Conservation (phyloP, 2,113 vertebrate genomes). For the Callospermophilus lateralis region DNA sequence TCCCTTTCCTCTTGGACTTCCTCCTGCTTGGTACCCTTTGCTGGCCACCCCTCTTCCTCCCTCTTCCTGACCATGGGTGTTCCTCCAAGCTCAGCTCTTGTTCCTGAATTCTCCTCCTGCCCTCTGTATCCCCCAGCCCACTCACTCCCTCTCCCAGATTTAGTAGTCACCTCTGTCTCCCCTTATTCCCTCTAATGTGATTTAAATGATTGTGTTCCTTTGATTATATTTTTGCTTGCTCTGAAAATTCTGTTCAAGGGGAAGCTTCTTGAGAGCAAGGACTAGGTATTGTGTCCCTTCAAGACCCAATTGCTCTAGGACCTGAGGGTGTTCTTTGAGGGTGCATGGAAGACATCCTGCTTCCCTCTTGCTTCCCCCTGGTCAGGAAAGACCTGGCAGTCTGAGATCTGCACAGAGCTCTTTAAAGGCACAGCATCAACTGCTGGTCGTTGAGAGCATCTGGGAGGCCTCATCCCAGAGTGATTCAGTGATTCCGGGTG, state of each 20-base stretch:
- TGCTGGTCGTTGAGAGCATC: background rate
- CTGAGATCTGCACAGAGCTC: background rate
- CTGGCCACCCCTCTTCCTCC: background rate
- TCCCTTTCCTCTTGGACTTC: background rate
- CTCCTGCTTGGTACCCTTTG: background rate
- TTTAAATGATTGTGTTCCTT: background rate
- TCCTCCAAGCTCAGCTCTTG: background rate
- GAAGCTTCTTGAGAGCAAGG: background rate
- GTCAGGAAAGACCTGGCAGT: background rate
- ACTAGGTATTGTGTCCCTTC: background rate
- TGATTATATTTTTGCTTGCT: background rate
- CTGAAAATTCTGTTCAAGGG: background rate
- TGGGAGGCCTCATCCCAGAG: background rate
- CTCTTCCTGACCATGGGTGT: background rate
- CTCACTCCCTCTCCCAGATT: background rate
- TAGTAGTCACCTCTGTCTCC: background rate
- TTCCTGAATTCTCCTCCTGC: background rate
- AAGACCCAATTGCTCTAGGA: background rate
- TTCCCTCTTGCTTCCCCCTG: background rate
- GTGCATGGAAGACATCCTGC: background rate
- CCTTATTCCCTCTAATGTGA: background rate
- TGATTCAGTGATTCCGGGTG: slow-evolving; percentile 24
- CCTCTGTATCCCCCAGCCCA: background rate
- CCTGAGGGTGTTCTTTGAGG: background rate
- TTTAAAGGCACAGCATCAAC: background rate